Percentiles rank a stretch among this genome's conserved stretches.
phyloP scores from a whole-genome alignment of 1,140 invertebrate genomes.

The Drosophila sucinea region DNA sequence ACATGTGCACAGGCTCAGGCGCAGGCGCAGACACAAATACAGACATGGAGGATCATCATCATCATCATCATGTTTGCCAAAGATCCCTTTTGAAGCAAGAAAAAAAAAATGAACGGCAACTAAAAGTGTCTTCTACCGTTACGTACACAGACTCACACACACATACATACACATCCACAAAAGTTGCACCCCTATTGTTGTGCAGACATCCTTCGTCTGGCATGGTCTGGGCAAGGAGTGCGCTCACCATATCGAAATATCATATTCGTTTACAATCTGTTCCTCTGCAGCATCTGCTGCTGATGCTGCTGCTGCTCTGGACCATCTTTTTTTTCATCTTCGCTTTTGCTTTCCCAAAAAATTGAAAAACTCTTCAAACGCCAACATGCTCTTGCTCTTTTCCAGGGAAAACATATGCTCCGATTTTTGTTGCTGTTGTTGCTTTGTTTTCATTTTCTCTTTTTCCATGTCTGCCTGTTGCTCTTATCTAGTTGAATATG shows the following conservation, averaged over 20 bases:
- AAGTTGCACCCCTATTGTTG: conserved; percentile 76
- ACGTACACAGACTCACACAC: conserved; percentile 58
- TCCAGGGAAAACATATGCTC: conserved; percentile 75
- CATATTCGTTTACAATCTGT: conserved; percentile 80
- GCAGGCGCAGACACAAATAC: conserved; percentile 34
- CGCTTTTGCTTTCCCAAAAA: conserved; percentile 41
- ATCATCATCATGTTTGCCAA: conserved; percentile 29
- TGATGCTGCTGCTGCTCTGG: conserved; percentile 1
- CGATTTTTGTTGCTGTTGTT: conserved; percentile 46
- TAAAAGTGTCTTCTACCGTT: conserved; percentile 71
- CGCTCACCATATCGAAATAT: conserved; percentile 77
- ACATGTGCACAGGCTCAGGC: conserved; percentile 54
- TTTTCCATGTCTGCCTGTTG: conserved; percentile 13
- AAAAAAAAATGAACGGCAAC: conserved; percentile 48
- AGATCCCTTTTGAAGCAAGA: conserved; percentile 61
- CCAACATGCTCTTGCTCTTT: conserved; percentile 43
- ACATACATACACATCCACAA: conserved; percentile 8
- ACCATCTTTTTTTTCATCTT: conserved; percentile 36
- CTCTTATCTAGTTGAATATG: conserved; percentile 51
- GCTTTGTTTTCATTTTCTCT: conserved; percentile 26
- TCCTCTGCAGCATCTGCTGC: conserved; percentile 70
- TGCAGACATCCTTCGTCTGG: conserved; percentile 41
- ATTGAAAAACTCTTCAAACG: conserved; percentile 29
- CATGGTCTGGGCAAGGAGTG: conserved; percentile 48
- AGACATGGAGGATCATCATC: conserved; percentile 49